These are phyloP conservation scores for Lasiurus cinereus DNA, from an alignment of 2,113 vertebrate genomes.

Conservation along the genomic window DNA sequence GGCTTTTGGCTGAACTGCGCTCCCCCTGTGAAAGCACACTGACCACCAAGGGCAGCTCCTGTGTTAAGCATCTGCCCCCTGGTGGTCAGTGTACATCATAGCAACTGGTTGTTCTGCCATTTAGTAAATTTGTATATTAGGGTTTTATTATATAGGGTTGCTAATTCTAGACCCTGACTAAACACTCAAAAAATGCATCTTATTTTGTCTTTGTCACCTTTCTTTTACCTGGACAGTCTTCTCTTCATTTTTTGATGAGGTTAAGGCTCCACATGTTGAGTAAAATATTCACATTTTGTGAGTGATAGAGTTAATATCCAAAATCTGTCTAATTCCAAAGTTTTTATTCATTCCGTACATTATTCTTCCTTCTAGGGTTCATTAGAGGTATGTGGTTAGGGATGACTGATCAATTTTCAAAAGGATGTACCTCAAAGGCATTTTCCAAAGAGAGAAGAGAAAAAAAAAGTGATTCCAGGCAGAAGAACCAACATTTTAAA, in stretches of 20 bases:
- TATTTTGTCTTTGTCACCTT: not conserved
- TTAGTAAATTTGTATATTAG: no score
- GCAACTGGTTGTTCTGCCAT: no score
- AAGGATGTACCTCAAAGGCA: not conserved
- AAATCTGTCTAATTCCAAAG: constrained; percentile 45
- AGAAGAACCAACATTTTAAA: not conserved
- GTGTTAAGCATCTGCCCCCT: no score
- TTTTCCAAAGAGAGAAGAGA: not conserved
- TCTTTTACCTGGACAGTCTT: not conserved
- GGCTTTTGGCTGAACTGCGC: no score
- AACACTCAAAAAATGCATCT: not conserved
- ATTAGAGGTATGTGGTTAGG: not conserved
- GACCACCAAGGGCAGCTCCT: no score
- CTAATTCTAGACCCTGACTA: not conserved
- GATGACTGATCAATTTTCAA: not conserved
- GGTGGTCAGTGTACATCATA: no score
- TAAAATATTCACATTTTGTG: not conserved
- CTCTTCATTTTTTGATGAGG: not conserved
- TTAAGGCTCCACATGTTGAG: not conserved
- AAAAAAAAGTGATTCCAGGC: not conserved
- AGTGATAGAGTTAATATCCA: not conserved
- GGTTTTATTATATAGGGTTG: no score
- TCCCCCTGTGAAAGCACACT: no score
- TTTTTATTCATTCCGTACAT: not conserved
- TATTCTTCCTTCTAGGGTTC: not conserved